These are phyloP conservation scores for Erythrolamprus reginae DNA, from an alignment of 2,113 vertebrate species.

Conservation along the genomic window DNA sequence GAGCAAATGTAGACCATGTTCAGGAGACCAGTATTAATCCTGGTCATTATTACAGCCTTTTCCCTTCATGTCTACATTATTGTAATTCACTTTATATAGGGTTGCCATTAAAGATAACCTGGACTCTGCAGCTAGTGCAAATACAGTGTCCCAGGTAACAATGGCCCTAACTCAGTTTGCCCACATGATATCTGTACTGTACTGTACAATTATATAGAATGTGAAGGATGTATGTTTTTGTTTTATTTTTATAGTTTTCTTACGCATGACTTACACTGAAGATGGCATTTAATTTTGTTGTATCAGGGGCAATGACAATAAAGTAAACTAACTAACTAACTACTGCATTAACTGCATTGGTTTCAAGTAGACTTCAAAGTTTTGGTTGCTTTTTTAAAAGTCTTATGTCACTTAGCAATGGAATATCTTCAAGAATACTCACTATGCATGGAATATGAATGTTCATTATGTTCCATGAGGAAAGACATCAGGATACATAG, in stretches of 20 bases:
- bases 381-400: background rate
- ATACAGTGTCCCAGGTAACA: background rate
- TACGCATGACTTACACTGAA: too few relatives aligned
- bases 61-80: background rate
- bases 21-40: background rate
- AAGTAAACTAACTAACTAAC: too few relatives aligned
- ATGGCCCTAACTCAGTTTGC: background rate
- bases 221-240: too few relatives aligned
- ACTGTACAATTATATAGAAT: too few relatives aligned
- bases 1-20: background rate
- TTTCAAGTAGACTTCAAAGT: background rate
- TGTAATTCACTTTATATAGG: background rate
- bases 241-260: too few relatives aligned
- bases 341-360: background rate
- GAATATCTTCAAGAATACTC: background rate
- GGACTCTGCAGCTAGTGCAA: background rate
- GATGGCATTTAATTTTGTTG: too few relatives aligned
- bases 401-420: background rate
- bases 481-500: background rate
- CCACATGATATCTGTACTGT: background rate
- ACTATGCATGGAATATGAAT: background rate
- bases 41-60: background rate
- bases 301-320: too few relatives aligned
- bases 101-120: background rate
- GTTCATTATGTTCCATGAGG: background rate